Percentiles rank a stretch among this genome's conserved stretches.
phyloP scores from a whole-genome alignment of 2,888 invertebrate genomes.

The Callimorpha dominula region DNA sequence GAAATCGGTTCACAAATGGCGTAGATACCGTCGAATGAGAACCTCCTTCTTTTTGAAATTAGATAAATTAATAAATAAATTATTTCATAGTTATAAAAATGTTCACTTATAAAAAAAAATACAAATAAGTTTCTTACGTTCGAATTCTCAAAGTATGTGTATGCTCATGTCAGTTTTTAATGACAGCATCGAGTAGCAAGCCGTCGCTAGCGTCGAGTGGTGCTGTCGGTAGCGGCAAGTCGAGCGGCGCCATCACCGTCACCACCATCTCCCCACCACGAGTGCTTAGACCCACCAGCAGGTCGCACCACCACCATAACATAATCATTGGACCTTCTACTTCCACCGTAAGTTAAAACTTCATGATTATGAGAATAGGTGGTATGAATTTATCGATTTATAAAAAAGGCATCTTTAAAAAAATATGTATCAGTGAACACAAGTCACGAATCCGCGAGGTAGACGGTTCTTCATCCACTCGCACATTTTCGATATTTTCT shows the following conservation, averaged over 20 bases:
- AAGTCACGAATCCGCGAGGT: too few relatives aligned
- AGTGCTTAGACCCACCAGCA: constrained; percentile 81
- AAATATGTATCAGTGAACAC: too few relatives aligned
- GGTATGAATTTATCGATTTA: neutral
- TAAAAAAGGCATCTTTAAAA: too few relatives aligned
- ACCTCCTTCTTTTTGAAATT: too few relatives aligned
- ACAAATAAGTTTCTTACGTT: too few relatives aligned
- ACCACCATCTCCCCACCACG: constrained; percentile 73
- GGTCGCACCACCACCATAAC: constrained; percentile 85
- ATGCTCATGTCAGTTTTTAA: neutral
- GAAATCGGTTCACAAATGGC: too few relatives aligned
- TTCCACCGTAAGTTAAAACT: constrained; percentile 43
- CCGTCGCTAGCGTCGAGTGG: constrained; percentile 49
- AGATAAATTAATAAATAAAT: too few relatives aligned
- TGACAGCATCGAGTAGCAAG: constrained; percentile 54
- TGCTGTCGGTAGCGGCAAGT: constrained; percentile 37
- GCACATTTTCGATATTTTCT: too few relatives aligned
- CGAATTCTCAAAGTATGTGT: neutral
- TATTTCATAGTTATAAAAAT: too few relatives aligned
- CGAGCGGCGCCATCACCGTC: constrained; percentile 48
- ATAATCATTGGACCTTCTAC: constrained; percentile 68
- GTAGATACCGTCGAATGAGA: too few relatives aligned
- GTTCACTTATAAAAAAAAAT: too few relatives aligned
- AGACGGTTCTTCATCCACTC: too few relatives aligned
- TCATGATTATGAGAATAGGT: neutral